Base-by-base conservation (phyloP, 2,797 vertebrate species). In the Champsocephalus gunnari region DNA sequence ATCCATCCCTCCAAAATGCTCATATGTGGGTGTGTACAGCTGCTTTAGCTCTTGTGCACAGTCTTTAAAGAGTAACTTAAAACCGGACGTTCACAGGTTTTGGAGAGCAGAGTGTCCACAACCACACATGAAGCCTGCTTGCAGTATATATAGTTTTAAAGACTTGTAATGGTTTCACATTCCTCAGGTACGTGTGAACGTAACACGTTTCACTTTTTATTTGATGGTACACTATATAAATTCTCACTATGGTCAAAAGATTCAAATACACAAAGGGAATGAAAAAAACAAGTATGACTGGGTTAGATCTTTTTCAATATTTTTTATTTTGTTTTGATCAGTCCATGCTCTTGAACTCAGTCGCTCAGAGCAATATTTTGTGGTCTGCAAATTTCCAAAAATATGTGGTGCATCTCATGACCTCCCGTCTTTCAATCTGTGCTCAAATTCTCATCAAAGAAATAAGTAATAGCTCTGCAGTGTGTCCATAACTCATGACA, bases 1-100 rank as follows among this genome's bases (percentile, higher is more conserved):
- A 38, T 9, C 34, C 34, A 5, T 1, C 41, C 32, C 47, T 50
- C 4, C 24, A 12, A 56, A 53, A n/a, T 13, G 49, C 43, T 21
- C 0, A 0, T 2, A 11, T 3, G 19, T 66, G 64, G 71, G 60
- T 1, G 55, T 1, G 57, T 3, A 56, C 76, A 77, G 80, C 83
- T 66, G 73, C 56, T 57, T 21, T 13, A 10, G 16, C 58, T 73
- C 61, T 16, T 68, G 32, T 45, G 11, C 57, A 28, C 17, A 12
- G 11, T 32, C 59, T 43, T 43, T 12, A 32, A 64, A 74, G 58
- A 51, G 81, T 55, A 82, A 79, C 43, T 24, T 32, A 60, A 81
- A 66, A 60, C 66, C 2, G 38, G 48, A 55, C 0, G 3, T 49
- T 69, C 63, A 21, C 71, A 65, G 71, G 68, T 56, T 74, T 9